Evolutionary conservation across 2,888 invertebrate genomes (phyloP), one percentile per base, ranked within the genome.

Genomic region (Stenodema calcarata): DNA sequence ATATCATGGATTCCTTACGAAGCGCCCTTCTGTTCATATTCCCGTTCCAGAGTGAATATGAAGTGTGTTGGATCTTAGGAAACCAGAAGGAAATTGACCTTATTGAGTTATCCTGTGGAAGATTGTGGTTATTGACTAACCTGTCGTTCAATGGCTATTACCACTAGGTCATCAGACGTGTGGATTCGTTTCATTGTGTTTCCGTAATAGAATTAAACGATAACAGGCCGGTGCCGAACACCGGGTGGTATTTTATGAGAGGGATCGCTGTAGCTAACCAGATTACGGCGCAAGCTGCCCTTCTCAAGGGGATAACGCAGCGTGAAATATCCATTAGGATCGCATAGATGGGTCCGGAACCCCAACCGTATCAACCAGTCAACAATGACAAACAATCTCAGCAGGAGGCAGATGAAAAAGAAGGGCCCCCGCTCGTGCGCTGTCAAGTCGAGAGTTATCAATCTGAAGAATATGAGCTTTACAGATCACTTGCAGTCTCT

Each of bases 311-410:
- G 62, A 62, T 62, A 62, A 62, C 62, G 62, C 62, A 62, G 62
- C 62, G 62, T 62, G 62, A 62, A 62, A 62, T 62, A 62, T 62
- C 62, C 62, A 62, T 62, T 62, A 62, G 62, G 62, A 62, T 62
- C 62, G 62, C 62, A 62, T 62, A 62, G 62, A 62, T 62, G 62
- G 62, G 62, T 23, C 23, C 35, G 35, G 35, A 23, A 62, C 62
- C 62, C 54, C 62, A 11, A 62, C 23, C 62, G 62, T 23, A 62
- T 62, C 62, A 62, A 18, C 62, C 18, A 62, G 62, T 62, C 62
- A 62, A 62, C 62, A 62, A 62, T 62, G 62, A 62, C 62, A 62
- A 62, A 62, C 62, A 62, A 62, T 62, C 62, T 62, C 62, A 62
- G 62, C 62, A 18, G 62, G 62, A 11, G 62, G 11, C 62, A 23